These are phyloP conservation scores for Neoniphon sammara DNA, from an alignment of 2,797 vertebrate species.

Conservation along the genomic window DNA sequence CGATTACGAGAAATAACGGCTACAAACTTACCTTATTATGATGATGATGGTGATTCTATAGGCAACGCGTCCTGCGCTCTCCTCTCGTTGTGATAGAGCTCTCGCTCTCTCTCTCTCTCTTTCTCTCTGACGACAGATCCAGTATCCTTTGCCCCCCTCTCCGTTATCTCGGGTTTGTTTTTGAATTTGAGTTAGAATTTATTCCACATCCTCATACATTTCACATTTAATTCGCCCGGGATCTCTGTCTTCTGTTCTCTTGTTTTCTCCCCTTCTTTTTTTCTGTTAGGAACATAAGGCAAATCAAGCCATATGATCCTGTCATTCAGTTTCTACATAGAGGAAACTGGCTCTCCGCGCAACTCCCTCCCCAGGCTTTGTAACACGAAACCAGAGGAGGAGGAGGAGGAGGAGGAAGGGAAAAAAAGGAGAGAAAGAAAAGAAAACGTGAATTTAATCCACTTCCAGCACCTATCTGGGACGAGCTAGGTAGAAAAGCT, in stretches of 20 bases:
- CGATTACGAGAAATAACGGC: slow-evolving; percentile 6
- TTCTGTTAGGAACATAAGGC: slow-evolving; percentile 45
- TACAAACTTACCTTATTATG: slow-evolving; percentile 74
- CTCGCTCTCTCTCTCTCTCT: slow-evolving; percentile 25
- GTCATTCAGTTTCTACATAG: slow-evolving; percentile 81
- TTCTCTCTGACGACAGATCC: slow-evolving; percentile 61
- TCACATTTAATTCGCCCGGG: slow-evolving; percentile 24
- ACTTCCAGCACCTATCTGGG: slow-evolving; percentile 53
- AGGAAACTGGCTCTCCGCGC: slow-evolving; percentile 76
- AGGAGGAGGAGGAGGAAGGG: slow-evolving; percentile 51
- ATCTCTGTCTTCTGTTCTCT: slow-evolving; percentile 28
- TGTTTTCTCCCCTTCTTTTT: not conserved
- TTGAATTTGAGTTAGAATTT: slow-evolving; percentile 68
- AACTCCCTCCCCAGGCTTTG: slow-evolving; percentile 81
- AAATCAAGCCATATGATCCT: slow-evolving; percentile 79
- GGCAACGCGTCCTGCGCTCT: slow-evolving; percentile 59
- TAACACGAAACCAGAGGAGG: slow-evolving; percentile 80
- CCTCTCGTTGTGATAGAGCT: not conserved
- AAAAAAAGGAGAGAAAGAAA: slow-evolving; percentile 34
- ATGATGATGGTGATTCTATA: slow-evolving; percentile 35
- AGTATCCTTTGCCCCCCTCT: slow-evolving; percentile 53
- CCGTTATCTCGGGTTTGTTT: slow-evolving; percentile 70
- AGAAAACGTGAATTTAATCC: slow-evolving; percentile 69
- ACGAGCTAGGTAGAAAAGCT: slow-evolving; percentile 47
- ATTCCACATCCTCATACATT: slow-evolving; percentile 73